Percentiles rank a stretch among this genome's conserved stretches.
Evolutionary conservation across 2,888 invertebrate species (phyloP).

Genomic region (Plagodis pulveraria): DNA sequence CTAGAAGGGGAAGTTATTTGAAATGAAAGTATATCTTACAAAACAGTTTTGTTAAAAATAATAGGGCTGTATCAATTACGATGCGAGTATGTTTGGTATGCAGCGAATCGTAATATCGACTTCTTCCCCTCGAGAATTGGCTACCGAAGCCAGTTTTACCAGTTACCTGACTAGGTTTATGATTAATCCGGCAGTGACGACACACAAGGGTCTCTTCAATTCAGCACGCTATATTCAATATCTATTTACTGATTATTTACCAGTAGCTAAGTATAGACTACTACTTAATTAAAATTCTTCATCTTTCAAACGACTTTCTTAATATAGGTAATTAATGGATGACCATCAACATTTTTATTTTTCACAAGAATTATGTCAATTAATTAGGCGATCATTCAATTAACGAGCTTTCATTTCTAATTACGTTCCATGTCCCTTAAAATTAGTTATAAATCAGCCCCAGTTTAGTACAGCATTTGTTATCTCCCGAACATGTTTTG

Average conservation of each 20-base stretch:
- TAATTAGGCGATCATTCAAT: conserved; percentile 13
- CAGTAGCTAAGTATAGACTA: background rate
- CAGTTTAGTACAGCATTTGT: conserved; percentile 23
- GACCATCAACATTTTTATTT: conserved; percentile 4
- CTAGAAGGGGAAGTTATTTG: too few relatives aligned
- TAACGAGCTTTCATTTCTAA: conserved; percentile 21
- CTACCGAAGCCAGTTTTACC: background rate
- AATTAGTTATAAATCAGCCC: conserved; percentile 23
- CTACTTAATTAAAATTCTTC: conserved; percentile 9
- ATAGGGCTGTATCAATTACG: too few relatives aligned
- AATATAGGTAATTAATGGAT: background rate
- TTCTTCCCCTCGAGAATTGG: too few relatives aligned
- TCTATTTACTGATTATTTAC: background rate
- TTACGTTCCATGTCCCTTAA: conserved; percentile 12
- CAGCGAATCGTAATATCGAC: too few relatives aligned
- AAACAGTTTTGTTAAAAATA: too few relatives aligned
- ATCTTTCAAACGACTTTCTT: conserved; percentile 3
- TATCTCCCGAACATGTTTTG: conserved; percentile 65
- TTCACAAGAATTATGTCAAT: conserved; percentile 11
- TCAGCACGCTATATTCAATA: too few relatives aligned
- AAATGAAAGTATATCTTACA: too few relatives aligned
- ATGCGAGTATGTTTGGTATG: too few relatives aligned
- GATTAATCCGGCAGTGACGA: too few relatives aligned
- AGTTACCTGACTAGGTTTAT: background rate
- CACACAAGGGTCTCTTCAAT: too few relatives aligned